Base-by-base conservation (phyloP, 2,888 invertebrate species). In the Drosophila melanosoma region DNA sequence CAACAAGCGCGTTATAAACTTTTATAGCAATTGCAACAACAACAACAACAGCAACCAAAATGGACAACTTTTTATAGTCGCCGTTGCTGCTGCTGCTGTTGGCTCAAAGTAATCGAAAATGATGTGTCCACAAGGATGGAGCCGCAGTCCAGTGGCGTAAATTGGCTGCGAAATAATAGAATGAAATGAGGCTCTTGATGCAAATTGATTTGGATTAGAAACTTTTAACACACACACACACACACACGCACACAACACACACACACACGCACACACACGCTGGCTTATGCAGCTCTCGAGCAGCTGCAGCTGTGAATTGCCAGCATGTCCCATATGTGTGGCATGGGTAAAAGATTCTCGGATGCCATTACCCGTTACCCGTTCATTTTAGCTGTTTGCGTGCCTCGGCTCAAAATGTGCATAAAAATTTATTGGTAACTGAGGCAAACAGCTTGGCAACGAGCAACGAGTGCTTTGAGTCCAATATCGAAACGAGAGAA, bases 141-240 rank as follows among this genome's bases (percentile, higher is more conserved):
- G 79, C 73, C 68, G 68, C 73, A 68, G 81, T 79, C 78, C 78
- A 79, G 73, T 72, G 67, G 82, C 82, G 80, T 77, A 81, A 89
- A 87, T 89, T 89, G 90, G 89, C 90, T 89, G 87, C 78, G 85
- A 85, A 89, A 88, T 91, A 91, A 91, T 91, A 87, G 92, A 91
- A 91, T 91, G 82, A 91, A 91, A 91, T 89, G 91, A 91, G 91
- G 84, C 92, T 89, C 92, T 90, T 87, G 91, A 89, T 91, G 91
- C 90, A 91, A 91, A 91, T 91, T 91, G 91, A 91, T 92, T 91
- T 91, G 91, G 91, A 91, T 91, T 92, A 89, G 91, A 86, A 87
- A 87, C 83, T 86, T 86, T 81, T 75, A 86, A 81, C 69, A 74
- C 79, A 61, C 54, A 45, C 45, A 23, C 15, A 23, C n/a, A 15